Base-by-base conservation (phyloP, 2,113 vertebrate species). In the Pimephales promelas region DNA sequence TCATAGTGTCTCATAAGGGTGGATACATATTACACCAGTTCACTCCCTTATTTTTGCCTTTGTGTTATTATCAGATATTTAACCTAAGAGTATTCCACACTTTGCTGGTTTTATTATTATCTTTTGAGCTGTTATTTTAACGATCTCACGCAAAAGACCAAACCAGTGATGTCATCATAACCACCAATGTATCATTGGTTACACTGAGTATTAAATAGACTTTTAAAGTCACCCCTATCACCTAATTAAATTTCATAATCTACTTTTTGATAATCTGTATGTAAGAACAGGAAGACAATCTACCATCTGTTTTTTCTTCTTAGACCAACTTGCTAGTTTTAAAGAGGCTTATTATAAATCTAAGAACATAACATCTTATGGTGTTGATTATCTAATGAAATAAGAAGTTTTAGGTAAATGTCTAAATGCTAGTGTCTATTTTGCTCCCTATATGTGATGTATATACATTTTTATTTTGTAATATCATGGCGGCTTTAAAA, bases 301-400 rank as follows among this genome's bases (percentile, higher is more conserved):
- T 26, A 5, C 75, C 77, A 79, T 62, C 77, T 47, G 73, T 18
- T 62, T 62, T 45, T 43, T 59, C 43, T 43, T 59, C 34, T 28
- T 62, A 16, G 3, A 13, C 16, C 1, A 62, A 10, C 40, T 22
- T 76, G 52, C 74, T 57, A 8, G 6, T 57, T 11, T 57, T 14
- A 57, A 56, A 54, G 1, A 56, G 10, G 31, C 52, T 76, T 5
- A 36, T 52, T 7, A 18, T 22, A 13, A 28, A 73, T 9, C 13
- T 28, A 49, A 28, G 5, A 47, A 20, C 26, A 62, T 62, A 13
- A 16, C 13, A 62, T 14, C 14, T 62, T 62, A 28, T 6, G 61
- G 14, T 28, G 61, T 31, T 64, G 18, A 18, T 8, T 28, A 64
- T 16, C 26, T 28, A 13, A 14, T 62, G 2, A 62, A 28, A 62